Percentiles rank a stretch among this genome's conserved stretches.
phyloP scores from a whole-genome alignment of 2,113 vertebrate species.

The Tinamus guttatus region DNA sequence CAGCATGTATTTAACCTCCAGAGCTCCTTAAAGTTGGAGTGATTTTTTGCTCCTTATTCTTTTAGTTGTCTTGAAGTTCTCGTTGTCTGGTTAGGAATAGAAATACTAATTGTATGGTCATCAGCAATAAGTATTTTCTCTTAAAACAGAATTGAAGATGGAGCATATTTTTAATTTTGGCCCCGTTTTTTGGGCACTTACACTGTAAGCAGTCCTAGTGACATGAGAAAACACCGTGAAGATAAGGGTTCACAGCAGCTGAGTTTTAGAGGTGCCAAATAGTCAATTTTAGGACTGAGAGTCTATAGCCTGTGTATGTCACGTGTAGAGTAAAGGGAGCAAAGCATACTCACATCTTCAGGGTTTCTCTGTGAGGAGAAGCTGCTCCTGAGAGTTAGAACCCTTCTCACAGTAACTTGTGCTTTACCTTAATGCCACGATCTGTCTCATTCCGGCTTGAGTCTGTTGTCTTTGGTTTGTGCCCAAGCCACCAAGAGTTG shows the following conservation, averaged over 20 bases:
- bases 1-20: neutral
- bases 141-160: slow-evolving; percentile 1
- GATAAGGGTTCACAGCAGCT: neutral
- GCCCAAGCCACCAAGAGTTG: neutral
- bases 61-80: neutral
- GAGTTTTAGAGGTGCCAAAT: neutral
- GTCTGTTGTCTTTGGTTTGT: neutral
- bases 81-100: neutral
- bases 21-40: neutral
- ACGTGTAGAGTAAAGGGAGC: neutral
- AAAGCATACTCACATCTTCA: neutral
- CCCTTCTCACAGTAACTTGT: neutral
- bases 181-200: neutral
- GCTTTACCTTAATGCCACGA: neutral
- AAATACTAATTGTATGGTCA: neutral
- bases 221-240: neutral
- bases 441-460: neutral
- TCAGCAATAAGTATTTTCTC: neutral
- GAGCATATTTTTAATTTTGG: neutral
- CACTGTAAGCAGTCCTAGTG: neutral
- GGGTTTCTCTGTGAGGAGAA: neutral
- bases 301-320: accelerated
- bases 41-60: neutral
- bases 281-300: neutral
- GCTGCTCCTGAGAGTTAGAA: neutral